These are phyloP conservation scores for Mus caroli DNA, from an alignment of 2,797 vertebrate genomes.

Conservation along the genomic window DNA sequence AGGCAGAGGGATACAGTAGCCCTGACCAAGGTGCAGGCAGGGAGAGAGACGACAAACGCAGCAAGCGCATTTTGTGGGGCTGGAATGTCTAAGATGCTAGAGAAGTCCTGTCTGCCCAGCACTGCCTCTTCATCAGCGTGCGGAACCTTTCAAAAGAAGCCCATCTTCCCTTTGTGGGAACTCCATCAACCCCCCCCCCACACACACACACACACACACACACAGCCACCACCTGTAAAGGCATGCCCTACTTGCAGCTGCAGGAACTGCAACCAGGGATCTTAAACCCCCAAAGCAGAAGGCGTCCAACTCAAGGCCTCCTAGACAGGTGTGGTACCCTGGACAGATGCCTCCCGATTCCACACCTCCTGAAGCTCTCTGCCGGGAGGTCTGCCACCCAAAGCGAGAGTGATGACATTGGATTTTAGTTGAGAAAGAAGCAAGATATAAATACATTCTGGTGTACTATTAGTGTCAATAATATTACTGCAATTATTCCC, in stretches of 20 bases:
- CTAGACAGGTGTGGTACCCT: not conserved
- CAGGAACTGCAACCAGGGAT: not conserved
- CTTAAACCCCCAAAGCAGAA: not conserved
- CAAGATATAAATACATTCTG: conserved; percentile 75
- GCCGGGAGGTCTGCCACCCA: not conserved
- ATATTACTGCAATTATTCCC: conserved; percentile 80
- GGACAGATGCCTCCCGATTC: not conserved
- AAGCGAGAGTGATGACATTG: not conserved
- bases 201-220: not conserved
- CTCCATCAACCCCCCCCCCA: not conserved
- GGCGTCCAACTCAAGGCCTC: not conserved
- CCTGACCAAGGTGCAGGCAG: rapidly evolving
- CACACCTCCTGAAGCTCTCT: rapidly evolving
- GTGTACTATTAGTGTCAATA: conserved; percentile 77
- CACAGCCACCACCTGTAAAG: not conserved
- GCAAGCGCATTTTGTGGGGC: rapidly evolving
- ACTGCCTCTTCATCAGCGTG: not conserved
- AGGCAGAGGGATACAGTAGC: rapidly evolving
- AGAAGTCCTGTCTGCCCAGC: not conserved
- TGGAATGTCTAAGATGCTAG: not conserved
- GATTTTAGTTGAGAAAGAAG: conserved; percentile 58
- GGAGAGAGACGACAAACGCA: not conserved
- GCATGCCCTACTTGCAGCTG: not conserved
- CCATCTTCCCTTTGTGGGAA: not conserved
- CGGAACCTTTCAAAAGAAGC: not conserved